Base-by-base conservation (phyloP, 2,888 invertebrate genomes). In the Caenorhabditis afra region DNA sequence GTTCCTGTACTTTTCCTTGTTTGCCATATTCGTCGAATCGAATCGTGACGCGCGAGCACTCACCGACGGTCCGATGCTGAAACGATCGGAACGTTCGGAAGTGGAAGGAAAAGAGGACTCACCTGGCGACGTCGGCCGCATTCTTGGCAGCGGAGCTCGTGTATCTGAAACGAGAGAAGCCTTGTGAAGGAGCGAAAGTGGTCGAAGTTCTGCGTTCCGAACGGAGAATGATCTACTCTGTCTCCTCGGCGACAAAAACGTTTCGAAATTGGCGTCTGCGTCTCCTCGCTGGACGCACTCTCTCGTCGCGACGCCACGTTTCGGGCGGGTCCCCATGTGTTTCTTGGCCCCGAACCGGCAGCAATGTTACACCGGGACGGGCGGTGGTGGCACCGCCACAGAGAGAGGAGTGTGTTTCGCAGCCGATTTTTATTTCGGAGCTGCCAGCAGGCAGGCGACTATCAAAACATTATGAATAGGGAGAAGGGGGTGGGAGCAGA, bases 51-150 rank as follows among this genome's bases (percentile, higher is more conserved):
- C 85, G 29, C 85, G 44, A 35, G 67, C 57, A 44, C 78, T 79
- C 18, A 86, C 85, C 8, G 85, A 82, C 14, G 85, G 83, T 52
- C 85, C 85, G 50, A 85, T 59, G 49, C 85, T 85, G 73, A 23
- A 82, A 76, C n/a, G n/a, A n/a, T 5, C 29, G 7, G 29, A 29
- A 29, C n/a, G n/a, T n/a, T n/a, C n/a, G n/a, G n/a, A 29, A 29
- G 29, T 3, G 7, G 29, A 7, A 29, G 29, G 29, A 7, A 5
- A 3, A 20, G 10, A 23, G 29, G 14, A 11, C 35, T 49, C 12
- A 82, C 82, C 82, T 82, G 35, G 81, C 79, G 35, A 83, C 45
- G 59, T 79, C 77, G 16, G 83, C 83, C 16, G 83, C 83, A 67
- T 73, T 77, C 52, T 73, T 81, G 14, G 83, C 81, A n/a, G 81